Base-by-base conservation (phyloP, 2,888 invertebrate genomes). In the Reticulitermes lucifugus region DNA sequence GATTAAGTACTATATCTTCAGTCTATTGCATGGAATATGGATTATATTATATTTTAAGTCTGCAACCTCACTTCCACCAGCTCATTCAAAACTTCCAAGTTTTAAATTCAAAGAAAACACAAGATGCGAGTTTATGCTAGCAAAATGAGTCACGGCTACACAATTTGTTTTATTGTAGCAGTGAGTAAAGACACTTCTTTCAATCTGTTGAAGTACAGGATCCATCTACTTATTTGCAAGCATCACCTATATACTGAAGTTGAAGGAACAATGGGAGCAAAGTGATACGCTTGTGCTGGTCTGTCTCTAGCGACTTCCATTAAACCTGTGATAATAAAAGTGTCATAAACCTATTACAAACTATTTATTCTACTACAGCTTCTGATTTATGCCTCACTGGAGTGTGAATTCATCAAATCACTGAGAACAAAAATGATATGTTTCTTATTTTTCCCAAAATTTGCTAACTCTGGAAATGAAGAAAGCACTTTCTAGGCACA, bases 301-400 rank as follows among this genome's bases (percentile, higher is more conserved):
- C n/a, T 51, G 12, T 25, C 46, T 70, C 81, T 43, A 41, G 41
- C 81, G 25, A n/a, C 70, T 81, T 81, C 59, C 81, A 81, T 81
- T 80, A 81, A 81, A 81, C 81, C 81, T 81, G 81, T 81, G 81
- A 81, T 81, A 81, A 81, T 43, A 22, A 41, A 41, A 41, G 73
- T 73, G 14, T 73, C 25, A 73, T 18, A 73, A 73, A 73, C 41
- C n/a, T 25, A 73, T 73, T 73, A 25, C 25, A 25, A 10, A 0
- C 1, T 25, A 73, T 73, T 35, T 41, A 73, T 3, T 41, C 29
- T 73, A 73, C 41, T 41, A 41, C 41, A 73, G 41, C 41, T 21
- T 1, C 41, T 41, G 35, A 73, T 6, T 18, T 41, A 51, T 77
- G 9, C 46, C 46, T 77, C 29, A 18, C 7, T 77, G 51, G 51